Conservation (phyloP, 1,140 invertebrate genomes). For the Penaeus indicus region DNA sequence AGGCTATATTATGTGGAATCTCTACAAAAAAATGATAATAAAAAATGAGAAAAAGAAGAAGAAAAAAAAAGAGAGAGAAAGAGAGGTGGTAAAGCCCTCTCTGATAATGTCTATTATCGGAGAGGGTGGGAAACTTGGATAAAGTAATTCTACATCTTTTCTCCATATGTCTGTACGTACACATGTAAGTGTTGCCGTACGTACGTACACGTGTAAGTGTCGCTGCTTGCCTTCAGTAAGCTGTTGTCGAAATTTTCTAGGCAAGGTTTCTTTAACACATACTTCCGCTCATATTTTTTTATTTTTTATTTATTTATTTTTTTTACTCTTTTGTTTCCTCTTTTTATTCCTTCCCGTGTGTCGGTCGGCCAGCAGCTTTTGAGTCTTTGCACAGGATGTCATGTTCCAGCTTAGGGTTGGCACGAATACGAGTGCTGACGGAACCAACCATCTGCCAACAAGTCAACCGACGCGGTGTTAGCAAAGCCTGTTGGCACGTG, state of each 20-base stretch:
- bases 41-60: no score
- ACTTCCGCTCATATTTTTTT: constrained; percentile 39
- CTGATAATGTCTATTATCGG: no score
- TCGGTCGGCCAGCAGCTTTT: no score
- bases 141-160: constrained; percentile 12
- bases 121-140: no score
- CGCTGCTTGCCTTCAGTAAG: constrained; percentile 59
- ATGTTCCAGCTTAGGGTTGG: no score
- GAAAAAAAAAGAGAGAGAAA: no score
- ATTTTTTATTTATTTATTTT: constrained; percentile 33
- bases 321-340: neutral
- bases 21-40: neutral
- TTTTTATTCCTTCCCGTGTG: neutral
- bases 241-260: constrained; percentile 47
- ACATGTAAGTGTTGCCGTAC: constrained; percentile 55
- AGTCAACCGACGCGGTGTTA: no score
- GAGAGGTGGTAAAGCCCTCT: no score
- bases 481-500: no score
- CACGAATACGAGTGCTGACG: no score
- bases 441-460: no score
- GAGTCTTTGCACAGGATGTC: no score
- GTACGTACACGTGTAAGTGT: constrained; percentile 53
- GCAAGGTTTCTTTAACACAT: constrained; percentile 51
- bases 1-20: constrained; percentile 45
- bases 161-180: constrained; percentile 50